A percentile compares a stretch with the other conserved stretches of the same genome.
These are phyloP conservation scores for Chrysemys picta DNA, from an alignment of 2,113 vertebrate genomes.

Conservation along the genomic window DNA sequence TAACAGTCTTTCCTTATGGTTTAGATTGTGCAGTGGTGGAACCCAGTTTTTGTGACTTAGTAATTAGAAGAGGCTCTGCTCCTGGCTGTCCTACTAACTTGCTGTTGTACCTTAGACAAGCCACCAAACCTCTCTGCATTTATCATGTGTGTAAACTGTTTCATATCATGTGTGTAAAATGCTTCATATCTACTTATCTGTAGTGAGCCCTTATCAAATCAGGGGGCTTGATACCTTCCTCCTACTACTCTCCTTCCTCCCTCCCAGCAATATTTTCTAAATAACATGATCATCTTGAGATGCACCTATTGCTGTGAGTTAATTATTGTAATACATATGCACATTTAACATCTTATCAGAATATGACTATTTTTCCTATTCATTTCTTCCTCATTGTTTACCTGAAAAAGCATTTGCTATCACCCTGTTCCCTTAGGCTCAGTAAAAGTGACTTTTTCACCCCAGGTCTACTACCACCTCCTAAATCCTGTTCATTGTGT, in stretches of 20 bases:
- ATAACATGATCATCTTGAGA: neutral
- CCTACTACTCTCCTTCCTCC: no score
- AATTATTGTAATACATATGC: rapidly evolving
- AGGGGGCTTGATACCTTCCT: no score
- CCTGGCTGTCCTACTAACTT: neutral
- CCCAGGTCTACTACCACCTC: neutral
- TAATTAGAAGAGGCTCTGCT: neutral
- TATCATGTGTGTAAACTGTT: neutral
- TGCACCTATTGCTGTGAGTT: neutral
- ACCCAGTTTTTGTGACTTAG: neutral
- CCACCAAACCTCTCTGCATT: neutral
- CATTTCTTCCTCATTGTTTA: neutral
- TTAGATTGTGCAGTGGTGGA: rapidly evolving
- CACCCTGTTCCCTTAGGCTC: neutral
- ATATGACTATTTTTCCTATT: neutral
- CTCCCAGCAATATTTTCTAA: neutral
- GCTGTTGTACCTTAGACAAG: neutral
- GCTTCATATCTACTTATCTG: neutral
- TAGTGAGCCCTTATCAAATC: no score
- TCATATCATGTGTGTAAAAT: no score
- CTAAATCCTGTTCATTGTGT: neutral
- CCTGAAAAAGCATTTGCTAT: neutral
- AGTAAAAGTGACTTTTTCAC: neutral
- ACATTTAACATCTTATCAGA: neutral
- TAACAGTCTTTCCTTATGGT: neutral